Base-by-base conservation (phyloP, 2,888 invertebrate genomes). In the Lysandra coridon region DNA sequence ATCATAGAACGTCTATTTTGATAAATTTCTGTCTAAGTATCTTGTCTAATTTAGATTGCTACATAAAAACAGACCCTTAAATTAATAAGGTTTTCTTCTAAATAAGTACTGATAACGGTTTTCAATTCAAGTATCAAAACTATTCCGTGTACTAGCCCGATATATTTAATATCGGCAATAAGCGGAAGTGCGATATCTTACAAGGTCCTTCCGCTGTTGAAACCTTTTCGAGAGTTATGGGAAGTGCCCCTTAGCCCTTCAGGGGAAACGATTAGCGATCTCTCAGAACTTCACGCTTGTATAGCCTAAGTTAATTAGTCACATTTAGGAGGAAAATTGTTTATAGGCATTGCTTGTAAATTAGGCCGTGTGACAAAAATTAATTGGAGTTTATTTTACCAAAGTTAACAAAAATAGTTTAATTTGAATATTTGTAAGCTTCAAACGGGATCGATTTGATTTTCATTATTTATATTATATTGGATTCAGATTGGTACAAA, bases 121-220 rank as follows among this genome's bases (percentile, higher is more conserved):
- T 57, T 57, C 17, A 17, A 4, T 57, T 57, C 53, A 76, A 44
- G 14, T 87, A 90, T 89, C 90, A 91, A 92, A 77, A 84, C 14
- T 0, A 0, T 10, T 78, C 80, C 7, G 10, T 2, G 74, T 85
- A 57, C 57, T 57, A 14, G 0, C 57, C 57, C 57, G 17, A 57
- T 53, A 84, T 79, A 80, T 78, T 82, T 80, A 88, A 86, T 88
- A 90, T 89, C 85, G 85, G 85, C 84, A 86, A 88, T 88, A 88
- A 85, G 87, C 93, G 93, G 93, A 93, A 93, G 90, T 85, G 87
- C 86, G 93, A 93, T 91, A 91, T 92, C 93, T 88, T 93, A 93
- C 92, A 93, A 93, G 92, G 90, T 92, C 92, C 90, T 92, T 92
- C 93, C 92, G 90, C 73, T 85, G 85, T 82, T 86, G 92, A 93